phyloP scores from a whole-genome alignment of 2,888 invertebrate genomes.

The Cerastoderma edule region DNA sequence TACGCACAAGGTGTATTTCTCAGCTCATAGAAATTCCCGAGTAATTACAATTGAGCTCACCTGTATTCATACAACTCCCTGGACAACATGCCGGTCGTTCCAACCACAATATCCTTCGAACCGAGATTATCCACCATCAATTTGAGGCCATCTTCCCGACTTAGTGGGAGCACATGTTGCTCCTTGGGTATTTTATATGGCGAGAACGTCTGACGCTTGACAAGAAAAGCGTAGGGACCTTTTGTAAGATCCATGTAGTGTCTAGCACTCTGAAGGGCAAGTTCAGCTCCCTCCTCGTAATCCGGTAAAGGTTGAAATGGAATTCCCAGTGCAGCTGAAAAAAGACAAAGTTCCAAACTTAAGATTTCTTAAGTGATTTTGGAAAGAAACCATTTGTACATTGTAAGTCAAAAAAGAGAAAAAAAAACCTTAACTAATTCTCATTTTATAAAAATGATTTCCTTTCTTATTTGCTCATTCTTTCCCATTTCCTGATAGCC shows the following conservation, averaged over 20 bases:
- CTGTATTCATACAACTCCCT: slow-evolving; percentile 84
- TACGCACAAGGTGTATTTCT: too few relatives aligned
- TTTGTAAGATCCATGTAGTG: slow-evolving; percentile 83
- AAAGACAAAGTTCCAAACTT: too few relatives aligned
- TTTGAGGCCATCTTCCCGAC: slow-evolving; percentile 82
- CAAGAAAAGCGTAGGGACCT: slow-evolving; percentile 84
- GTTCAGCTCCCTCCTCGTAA: slow-evolving; percentile 83
- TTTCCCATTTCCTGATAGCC: too few relatives aligned
- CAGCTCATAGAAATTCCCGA: too few relatives aligned
- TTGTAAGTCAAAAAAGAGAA: too few relatives aligned
- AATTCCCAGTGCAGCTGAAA: slow-evolving; percentile 74
- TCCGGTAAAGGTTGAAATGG: slow-evolving; percentile 83
- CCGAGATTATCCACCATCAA: slow-evolving; percentile 78
- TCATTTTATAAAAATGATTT: too few relatives aligned
- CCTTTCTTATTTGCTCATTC: too few relatives aligned
- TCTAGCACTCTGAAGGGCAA: slow-evolving; percentile 82
- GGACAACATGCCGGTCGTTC: slow-evolving; percentile 84
- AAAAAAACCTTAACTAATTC: too few relatives aligned
- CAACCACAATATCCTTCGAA: slow-evolving; percentile 83
- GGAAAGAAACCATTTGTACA: too few relatives aligned
- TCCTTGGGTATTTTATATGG: slow-evolving; percentile 78
- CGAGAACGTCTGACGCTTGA: slow-evolving; percentile 84
- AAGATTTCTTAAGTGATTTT: too few relatives aligned
- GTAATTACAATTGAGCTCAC: slow-evolving; percentile 48
- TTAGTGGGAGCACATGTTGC: slow-evolving; percentile 70